Percentiles rank a stretch among this genome's conserved stretches.
Conservation (phyloP, 2,797 vertebrate species). For the Cyclopterus lumpus region DNA sequence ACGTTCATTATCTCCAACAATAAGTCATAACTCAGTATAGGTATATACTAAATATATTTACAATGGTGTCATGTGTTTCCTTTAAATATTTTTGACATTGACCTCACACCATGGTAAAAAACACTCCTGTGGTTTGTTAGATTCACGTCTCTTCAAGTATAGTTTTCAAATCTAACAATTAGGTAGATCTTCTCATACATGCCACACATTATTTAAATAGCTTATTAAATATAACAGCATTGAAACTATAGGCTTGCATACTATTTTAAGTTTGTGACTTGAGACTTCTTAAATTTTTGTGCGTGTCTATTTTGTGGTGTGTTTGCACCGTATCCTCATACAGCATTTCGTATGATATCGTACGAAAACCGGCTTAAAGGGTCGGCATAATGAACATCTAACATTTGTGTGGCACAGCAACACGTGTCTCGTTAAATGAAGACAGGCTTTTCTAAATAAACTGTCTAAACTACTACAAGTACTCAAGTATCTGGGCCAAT, state of each 20-base stretch:
- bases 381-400: neutral
- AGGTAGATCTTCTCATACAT: neutral
- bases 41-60: constrained; percentile 9
- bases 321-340: too few species aligned
- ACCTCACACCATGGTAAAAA: neutral
- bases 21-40: too few species aligned
- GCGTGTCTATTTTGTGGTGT: neutral
- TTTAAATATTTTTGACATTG: neutral
- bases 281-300: neutral
- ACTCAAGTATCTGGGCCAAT: too few species aligned
- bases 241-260: neutral
- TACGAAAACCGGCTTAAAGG: neutral
- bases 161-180: neutral
- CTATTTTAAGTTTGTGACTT: neutral
- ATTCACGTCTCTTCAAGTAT: too few species aligned
- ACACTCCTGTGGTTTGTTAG: constrained; percentile 7
- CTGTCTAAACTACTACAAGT: too few species aligned
- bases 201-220: neutral
- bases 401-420: neutral
- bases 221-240: neutral
- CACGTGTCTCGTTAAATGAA: too few species aligned
- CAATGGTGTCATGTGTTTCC: constrained; percentile 3
- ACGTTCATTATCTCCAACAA: neutral
- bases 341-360: too few species aligned
- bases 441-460: too few species aligned